Evolutionary conservation across 1,140 invertebrate species (phyloP), one percentile per base, ranked within the genome.

Genomic region (Lutraria rhynchaena): DNA sequence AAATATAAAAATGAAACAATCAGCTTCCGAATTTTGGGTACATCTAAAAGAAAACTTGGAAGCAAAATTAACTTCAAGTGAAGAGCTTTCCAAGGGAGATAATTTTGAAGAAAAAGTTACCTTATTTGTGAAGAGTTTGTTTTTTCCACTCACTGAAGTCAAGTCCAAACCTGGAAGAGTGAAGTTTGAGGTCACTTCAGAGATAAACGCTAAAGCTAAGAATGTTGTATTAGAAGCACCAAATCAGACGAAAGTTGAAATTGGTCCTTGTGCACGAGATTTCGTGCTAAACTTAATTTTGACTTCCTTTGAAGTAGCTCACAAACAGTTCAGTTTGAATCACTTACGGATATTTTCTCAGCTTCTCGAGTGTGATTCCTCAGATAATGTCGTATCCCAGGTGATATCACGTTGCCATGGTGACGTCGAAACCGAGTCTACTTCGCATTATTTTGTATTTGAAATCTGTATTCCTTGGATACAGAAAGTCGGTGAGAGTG

Each of bases 391-490:
- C 0, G 67, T 87, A 27, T 60, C 71, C 57, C 71, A 82, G 60
- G 83, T 87, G 49, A 87, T 87, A 63, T 55, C 76, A 29, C 27
- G 76, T 80, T 87, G 86, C 70, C 78, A 87, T 80, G 83, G 83
- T 67, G 75, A 83, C 61, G 51, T 81, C 24, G 49, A n/a, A 19
- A 80, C 60, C 22, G 75, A 85, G 58, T 78, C 83, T 53, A 75
- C 77, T 29, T 83, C 86, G 44, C 67, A 76, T 57, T 87, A 85
- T 51, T 87, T 87, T 84, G 84, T 87, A 41, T 87, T 87, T 74
- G 65, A 84, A 51, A 83, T 87, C 27, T 85, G 84, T 86, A 65
- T 87, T 37, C 86, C 86, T 49, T 87, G 86, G 86, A 53, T 87
- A 60, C 55, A 84, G 29, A 73, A 86, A 51, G 49, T 81, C 24